Conservation (phyloP, 2,113 vertebrate species). For the Corythornis vintsioides region DNA sequence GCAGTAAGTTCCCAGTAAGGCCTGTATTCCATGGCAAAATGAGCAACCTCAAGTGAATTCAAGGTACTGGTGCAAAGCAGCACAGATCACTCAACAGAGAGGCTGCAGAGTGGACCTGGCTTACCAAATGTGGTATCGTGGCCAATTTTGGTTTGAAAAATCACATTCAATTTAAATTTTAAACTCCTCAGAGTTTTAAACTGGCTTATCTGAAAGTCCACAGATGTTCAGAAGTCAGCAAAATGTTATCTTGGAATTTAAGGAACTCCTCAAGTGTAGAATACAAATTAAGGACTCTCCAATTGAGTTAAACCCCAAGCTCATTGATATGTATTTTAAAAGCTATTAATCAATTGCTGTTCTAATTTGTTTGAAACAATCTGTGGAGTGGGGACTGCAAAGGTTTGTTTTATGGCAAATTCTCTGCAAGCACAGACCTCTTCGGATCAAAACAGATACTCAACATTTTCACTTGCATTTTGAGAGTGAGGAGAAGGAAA, state of each 20-base stretch:
- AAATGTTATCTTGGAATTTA: not conserved
- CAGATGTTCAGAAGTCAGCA: slow-evolving; percentile 18
- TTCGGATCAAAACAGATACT: not conserved
- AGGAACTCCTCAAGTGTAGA: not conserved
- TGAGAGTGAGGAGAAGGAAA: slow-evolving; percentile 15
- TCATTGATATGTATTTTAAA: not conserved
- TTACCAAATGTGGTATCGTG: not conserved
- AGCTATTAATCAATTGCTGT: not conserved
- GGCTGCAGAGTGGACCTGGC: not conserved
- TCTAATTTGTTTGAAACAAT: not conserved
- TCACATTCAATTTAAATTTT: not conserved
- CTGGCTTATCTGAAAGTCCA: not conserved
- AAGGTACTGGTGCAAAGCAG: slow-evolving; percentile 33
- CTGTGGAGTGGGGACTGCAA: not conserved
- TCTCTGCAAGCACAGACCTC: not conserved
- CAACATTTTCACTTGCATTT: slow-evolving; percentile 17
- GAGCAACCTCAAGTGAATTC: slow-evolving; percentile 58
- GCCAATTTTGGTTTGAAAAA: not conserved
- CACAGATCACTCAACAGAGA: slow-evolving; percentile 8
- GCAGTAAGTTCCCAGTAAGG: not conserved
- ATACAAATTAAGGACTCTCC: slow-evolving; percentile 38
- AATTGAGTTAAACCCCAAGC: not conserved
- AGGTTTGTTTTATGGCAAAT: not conserved
- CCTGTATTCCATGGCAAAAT: slow-evolving; percentile 1
- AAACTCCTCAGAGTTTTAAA: not conserved